Evolutionary conservation across 30 jellyfish, hydroid and myxozoan genomes (phyloP).

Genomic region (Aurelia aurita): DNA sequence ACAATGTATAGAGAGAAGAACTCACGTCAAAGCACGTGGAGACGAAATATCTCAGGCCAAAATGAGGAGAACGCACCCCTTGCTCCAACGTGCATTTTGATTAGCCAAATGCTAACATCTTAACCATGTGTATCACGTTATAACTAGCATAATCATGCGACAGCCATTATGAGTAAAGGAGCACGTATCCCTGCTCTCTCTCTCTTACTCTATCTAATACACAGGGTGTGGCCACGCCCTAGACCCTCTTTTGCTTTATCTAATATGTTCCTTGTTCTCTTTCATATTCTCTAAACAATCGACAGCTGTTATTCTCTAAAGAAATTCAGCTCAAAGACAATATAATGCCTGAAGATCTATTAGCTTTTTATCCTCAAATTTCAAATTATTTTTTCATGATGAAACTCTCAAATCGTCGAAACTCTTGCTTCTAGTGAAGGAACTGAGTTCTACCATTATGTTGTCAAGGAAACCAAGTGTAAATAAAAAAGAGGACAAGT

Average conservation of each 20-base stretch:
- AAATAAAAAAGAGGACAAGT: neutral
- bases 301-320: conserved; percentile 7
- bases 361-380: neutral
- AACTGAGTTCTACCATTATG: neutral
- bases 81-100: conserved; percentile 19
- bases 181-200: conserved; percentile 30
- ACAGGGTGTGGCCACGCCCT: conserved; percentile 59
- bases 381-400: too few relatives aligned
- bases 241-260: conserved; percentile 20
- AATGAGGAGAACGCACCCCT: neutral
- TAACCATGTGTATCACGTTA: conserved; percentile 37
- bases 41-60: conserved; percentile 23
- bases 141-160: neutral
- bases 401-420: too few relatives aligned
- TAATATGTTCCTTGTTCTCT: conserved; percentile 2
- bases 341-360: neutral
- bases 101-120: conserved; percentile 10
- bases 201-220: conserved; percentile 13
- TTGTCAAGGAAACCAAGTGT: neutral
- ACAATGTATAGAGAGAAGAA: conserved; percentile 60
- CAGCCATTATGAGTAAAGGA: conserved; percentile 17
- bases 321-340: neutral
- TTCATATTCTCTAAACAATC: neutral
- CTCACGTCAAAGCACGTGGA: conserved; percentile 69
- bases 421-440: too few relatives aligned